Evolutionary conservation across 1,140 invertebrate genomes (phyloP).

Genomic region (Halyomorpha halys): DNA sequence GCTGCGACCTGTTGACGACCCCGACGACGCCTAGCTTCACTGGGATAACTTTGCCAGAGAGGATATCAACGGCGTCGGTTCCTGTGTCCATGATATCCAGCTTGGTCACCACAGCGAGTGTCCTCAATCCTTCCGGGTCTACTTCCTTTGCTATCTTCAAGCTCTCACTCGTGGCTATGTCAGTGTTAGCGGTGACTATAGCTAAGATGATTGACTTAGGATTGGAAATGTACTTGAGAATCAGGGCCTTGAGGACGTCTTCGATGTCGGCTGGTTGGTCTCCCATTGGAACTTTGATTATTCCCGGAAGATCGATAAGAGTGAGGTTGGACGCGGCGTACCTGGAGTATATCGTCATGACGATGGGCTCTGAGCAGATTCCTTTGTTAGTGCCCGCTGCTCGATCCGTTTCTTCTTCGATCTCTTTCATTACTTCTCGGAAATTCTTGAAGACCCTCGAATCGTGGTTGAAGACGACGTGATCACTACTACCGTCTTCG

Average conservation of each 20-base stretch:
- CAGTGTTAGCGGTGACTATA: slow-evolving; percentile 53
- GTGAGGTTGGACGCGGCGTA: slow-evolving; percentile 50
- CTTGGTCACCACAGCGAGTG: slow-evolving; percentile 62
- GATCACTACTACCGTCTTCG: slow-evolving; percentile 40
- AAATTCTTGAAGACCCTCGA: slow-evolving; percentile 57
- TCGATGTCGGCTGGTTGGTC: slow-evolving; percentile 53
- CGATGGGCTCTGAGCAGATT: slow-evolving; percentile 59
- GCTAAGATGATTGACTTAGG: slow-evolving; percentile 44
- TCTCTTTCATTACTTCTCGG: slow-evolving; percentile 56
- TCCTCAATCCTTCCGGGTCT: slow-evolving; percentile 52
- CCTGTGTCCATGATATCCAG: slow-evolving; percentile 68
- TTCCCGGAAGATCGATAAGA: slow-evolving; percentile 50
- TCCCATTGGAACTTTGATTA: slow-evolving; percentile 53
- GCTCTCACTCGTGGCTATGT: slow-evolving; percentile 54
- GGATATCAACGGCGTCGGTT: slow-evolving; percentile 62
- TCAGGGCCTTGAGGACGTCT: slow-evolving; percentile 46
- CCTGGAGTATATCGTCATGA: slow-evolving; percentile 58
- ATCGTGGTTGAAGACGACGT: slow-evolving; percentile 60
- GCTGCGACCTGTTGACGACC: slow-evolving; percentile 63
- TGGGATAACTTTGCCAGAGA: slow-evolving; percentile 57
- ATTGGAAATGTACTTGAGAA: slow-evolving; percentile 44
- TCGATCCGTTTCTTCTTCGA: slow-evolving; percentile 60
- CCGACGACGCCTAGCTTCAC: slow-evolving; percentile 71
- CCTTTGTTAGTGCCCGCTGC: slow-evolving; percentile 59
- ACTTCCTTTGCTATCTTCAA: slow-evolving; percentile 51